Percentiles rank a stretch among this genome's conserved stretches.
Conservation (phyloP, 37 sponge, comb jelly and placozoan genomes). For the Ephydatia muelleri region DNA sequence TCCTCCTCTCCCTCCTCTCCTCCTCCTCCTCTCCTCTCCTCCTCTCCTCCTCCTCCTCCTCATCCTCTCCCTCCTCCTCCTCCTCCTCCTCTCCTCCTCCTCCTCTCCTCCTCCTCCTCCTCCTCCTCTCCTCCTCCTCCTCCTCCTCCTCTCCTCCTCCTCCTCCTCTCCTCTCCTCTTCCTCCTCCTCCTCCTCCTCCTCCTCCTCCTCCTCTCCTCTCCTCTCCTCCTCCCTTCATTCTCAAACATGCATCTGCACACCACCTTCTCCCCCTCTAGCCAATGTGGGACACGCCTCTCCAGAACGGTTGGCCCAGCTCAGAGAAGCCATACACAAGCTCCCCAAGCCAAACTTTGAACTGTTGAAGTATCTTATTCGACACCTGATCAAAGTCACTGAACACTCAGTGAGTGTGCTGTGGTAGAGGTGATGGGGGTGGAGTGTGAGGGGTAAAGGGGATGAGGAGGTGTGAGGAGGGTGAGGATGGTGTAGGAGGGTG, state of each 20-base stretch:
- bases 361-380: slow-evolving; percentile 72
- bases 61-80: neutral
- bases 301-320: slow-evolving; percentile 11
- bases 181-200: neutral
- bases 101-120: neutral
- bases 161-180: slow-evolving; percentile 4
- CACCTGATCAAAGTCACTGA: slow-evolving; percentile 73
- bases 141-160: neutral
- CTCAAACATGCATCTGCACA: no score
- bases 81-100: neutral
- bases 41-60: neutral
- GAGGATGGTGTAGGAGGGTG: neutral
- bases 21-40: neutral
- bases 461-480: neutral
- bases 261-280: slow-evolving; percentile 14
- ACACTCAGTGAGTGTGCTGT: slow-evolving; percentile 28
- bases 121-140: neutral
- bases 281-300: slow-evolving; percentile 27
- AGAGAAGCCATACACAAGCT: slow-evolving; percentile 38
- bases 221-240: neutral
- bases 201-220: neutral
- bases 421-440: neutral
- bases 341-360: slow-evolving; percentile 53
- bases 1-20: neutral
- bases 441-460: no score